Evolutionary conservation across 2,113 vertebrate species (phyloP).

Genomic region (Zootoca vivipara): DNA sequence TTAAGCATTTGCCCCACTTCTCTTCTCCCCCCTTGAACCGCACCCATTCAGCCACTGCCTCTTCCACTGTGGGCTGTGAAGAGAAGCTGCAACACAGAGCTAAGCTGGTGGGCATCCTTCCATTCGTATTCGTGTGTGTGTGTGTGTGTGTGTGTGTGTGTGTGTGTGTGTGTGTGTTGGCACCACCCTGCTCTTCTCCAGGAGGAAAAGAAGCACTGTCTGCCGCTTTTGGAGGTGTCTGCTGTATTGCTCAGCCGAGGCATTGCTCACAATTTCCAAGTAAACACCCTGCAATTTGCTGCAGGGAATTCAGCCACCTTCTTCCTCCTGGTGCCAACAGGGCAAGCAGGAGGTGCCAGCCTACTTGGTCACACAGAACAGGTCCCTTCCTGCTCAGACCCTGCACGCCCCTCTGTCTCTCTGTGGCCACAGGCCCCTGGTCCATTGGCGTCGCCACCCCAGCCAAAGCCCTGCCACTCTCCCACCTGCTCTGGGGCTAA

Average conservation of each 20-base stretch:
- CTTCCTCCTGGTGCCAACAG: too few relatives aligned
- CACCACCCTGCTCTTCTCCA: neutral
- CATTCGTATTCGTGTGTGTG: too few relatives aligned
- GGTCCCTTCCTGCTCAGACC: neutral
- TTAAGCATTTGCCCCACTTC: too few relatives aligned
- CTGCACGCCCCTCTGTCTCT: accelerated
- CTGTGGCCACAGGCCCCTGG: neutral
- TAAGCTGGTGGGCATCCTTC: too few relatives aligned
- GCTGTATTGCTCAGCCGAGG: neutral
- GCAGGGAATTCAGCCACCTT: too few relatives aligned
- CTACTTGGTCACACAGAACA: too few relatives aligned
- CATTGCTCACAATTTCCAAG: neutral
- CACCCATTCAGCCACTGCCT: too few relatives aligned
- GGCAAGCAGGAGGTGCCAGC: neutral
- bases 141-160: neutral
- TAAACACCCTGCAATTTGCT: neutral
- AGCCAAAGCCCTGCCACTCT: neutral
- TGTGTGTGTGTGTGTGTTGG: neutral
- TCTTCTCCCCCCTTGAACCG: too few relatives aligned
- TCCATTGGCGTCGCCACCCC: neutral
- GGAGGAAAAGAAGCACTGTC: neutral
- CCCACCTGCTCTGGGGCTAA: constrained; percentile 19
- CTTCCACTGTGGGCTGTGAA: too few relatives aligned
- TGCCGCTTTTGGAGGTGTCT: neutral
- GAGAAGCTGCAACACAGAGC: too few relatives aligned